Evolutionary conservation across 2,888 invertebrate genomes (phyloP).

Genomic region (Mythimna impura): DNA sequence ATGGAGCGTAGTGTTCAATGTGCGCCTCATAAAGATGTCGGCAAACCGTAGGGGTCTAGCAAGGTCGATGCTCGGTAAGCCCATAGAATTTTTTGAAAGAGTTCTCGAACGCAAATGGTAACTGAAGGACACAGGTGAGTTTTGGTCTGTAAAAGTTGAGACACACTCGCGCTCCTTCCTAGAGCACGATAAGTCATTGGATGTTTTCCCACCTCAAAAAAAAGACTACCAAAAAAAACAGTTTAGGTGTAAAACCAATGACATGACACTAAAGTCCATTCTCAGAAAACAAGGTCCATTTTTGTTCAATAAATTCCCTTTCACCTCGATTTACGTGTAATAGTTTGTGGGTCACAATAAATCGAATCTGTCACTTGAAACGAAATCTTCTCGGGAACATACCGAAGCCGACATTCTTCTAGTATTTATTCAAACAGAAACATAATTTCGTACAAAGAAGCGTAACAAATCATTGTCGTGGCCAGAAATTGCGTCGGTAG

Average conservation of each 20-base stretch:
- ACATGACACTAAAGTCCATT: slow-evolving; percentile 8
- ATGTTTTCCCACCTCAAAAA: too few species aligned
- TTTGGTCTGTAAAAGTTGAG: too few species aligned
- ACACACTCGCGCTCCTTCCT: too few species aligned
- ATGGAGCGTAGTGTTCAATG: too few species aligned
- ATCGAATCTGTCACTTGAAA: slow-evolving; percentile 48
- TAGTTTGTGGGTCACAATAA: slow-evolving; percentile 36
- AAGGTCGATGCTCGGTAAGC: too few species aligned
- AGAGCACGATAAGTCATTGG: too few species aligned
- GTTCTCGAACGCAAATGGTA: too few species aligned
- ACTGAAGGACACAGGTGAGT: too few species aligned
- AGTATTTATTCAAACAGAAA: slow-evolving; percentile 48
- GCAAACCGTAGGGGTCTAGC: too few species aligned
- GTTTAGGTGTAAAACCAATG: not conserved
- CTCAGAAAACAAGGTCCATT: slow-evolving; percentile 16
- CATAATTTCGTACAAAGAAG: slow-evolving; percentile 31
- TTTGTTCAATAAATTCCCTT: slow-evolving; percentile 27
- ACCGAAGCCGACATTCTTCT: slow-evolving; percentile 13
- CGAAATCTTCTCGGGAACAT: slow-evolving; percentile 25
- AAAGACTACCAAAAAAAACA: too few species aligned
- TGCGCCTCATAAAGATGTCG: too few species aligned
- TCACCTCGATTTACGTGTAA: slow-evolving; percentile 38
- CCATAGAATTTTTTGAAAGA: too few species aligned
- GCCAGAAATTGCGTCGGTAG: slow-evolving; percentile 11
- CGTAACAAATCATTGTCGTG: slow-evolving; percentile 33